Evolutionary conservation across 1,140 invertebrate genomes (phyloP).

Genomic region (Melitaea cinxia): DNA sequence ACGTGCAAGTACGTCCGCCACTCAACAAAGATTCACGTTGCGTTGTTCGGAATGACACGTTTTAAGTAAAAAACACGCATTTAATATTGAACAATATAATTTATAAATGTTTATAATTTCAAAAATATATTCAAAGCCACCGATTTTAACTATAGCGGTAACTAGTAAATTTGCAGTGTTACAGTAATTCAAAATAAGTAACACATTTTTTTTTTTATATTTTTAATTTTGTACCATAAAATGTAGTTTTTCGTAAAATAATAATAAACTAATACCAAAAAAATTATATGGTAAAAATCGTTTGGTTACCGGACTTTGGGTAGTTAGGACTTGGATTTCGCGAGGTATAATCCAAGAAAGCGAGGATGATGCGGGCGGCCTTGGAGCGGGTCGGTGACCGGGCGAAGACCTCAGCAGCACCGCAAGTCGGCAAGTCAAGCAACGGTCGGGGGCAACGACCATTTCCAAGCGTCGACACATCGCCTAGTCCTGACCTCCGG

Average conservation of each 20-base stretch:
- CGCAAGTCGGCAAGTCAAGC: conserved; percentile 70
- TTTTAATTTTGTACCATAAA: no score
- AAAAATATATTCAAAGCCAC: no score
- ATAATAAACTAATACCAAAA: neutral
- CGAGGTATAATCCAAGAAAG: conserved; percentile 44
- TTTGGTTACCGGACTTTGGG: neutral
- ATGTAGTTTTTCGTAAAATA: neutral
- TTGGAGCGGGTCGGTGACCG: conserved; percentile 77
- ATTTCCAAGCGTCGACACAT: conserved; percentile 53
- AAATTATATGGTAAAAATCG: neutral
- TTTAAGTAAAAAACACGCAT: conserved; percentile 6
- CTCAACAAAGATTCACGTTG: conserved; percentile 13
- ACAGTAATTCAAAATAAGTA: no score
- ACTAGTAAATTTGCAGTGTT: no score
- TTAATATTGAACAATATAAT: neutral
- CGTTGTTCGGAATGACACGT: conserved; percentile 8
- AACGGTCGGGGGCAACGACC: conserved; percentile 79
- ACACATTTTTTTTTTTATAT: no score
- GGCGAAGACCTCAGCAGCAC: conserved; percentile 78
- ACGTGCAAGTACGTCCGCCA: conserved; percentile 16
- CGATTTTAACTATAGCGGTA: no score
- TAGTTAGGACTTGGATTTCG: conserved; percentile 10
- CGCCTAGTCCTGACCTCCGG: conserved; percentile 66
- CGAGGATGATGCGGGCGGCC: conserved; percentile 77
- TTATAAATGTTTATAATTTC: conserved; percentile 6